A percentile compares a stretch with the other conserved stretches of the same genome.
Conservation (phyloP, 2,888 invertebrate species). For the Thymelicus sylvestris region DNA sequence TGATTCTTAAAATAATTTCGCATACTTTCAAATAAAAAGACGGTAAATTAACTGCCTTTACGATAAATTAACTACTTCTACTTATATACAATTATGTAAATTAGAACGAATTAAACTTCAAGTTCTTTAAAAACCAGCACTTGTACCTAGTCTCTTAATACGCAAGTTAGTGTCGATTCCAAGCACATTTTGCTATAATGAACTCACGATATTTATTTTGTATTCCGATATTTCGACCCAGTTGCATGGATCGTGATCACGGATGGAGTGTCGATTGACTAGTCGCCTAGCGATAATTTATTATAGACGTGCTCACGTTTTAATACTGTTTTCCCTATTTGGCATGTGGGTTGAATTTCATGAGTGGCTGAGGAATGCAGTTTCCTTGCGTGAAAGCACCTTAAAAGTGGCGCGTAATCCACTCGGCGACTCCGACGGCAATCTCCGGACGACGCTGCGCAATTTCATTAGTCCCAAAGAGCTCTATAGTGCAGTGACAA, state of each 20-base stretch:
- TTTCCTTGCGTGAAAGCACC: conserved; percentile 10
- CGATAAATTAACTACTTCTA: too few relatives aligned
- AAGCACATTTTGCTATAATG: too few relatives aligned
- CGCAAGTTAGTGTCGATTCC: conserved; percentile 59
- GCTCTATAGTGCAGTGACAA: conserved; percentile 58
- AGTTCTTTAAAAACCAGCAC: conserved; percentile 13
- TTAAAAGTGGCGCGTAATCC: conserved; percentile 21
- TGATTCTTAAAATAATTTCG: too few relatives aligned
- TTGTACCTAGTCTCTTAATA: conserved; percentile 52
- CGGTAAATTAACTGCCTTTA: too few relatives aligned
- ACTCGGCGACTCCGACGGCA: conserved; percentile 12
- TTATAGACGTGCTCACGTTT: conserved; percentile 69
- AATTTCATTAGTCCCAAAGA: conserved; percentile 71
- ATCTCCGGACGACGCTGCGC: conserved; percentile 43
- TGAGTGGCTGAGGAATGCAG: background rate
- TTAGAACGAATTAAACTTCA: too few relatives aligned
- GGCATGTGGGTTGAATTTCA: conserved; percentile 25
- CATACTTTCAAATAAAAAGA: too few relatives aligned
- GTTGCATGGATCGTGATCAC: too few relatives aligned
- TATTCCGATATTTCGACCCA: too few relatives aligned
- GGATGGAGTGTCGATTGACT: conserved; percentile 55
- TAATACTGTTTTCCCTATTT: conserved; percentile 46
- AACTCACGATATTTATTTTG: too few relatives aligned
- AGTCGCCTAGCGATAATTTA: conserved; percentile 72
- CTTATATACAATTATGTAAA: too few relatives aligned